These are phyloP conservation scores for Odocoileus virginianus DNA, from an alignment of 2,113 vertebrate genomes.

Conservation along the genomic window DNA sequence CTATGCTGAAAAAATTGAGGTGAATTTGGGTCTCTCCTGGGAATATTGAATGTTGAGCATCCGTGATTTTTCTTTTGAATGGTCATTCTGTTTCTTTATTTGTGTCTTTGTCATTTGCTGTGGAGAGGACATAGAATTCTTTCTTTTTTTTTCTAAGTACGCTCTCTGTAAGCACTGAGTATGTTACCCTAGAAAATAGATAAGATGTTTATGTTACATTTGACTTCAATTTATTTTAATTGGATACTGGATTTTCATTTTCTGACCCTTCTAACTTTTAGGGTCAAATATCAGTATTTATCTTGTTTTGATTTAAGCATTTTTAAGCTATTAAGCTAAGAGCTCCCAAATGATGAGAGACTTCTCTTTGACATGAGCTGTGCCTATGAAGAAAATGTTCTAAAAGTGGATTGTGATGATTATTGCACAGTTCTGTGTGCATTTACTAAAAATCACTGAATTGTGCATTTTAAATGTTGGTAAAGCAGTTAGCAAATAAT, in stretches of 20 bases:
- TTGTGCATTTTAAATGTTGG: background rate
- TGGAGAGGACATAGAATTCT: background rate
- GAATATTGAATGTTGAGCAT: background rate
- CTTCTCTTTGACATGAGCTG: background rate
- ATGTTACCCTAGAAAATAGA: background rate
- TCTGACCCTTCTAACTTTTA: slow-evolving; percentile 10
- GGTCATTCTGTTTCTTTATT: background rate
- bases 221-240: background rate
- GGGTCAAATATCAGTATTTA: background rate
- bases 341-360: background rate
- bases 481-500: slow-evolving; percentile 3
- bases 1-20: background rate
- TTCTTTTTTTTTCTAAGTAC: background rate
- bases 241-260: slow-evolving; percentile 20
- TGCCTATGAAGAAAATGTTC: background rate
- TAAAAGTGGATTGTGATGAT: background rate
- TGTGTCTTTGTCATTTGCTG: background rate
- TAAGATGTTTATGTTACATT: slow-evolving; percentile 1
- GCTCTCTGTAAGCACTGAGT: background rate
- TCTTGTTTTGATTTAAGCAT: background rate
- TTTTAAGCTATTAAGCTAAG: background rate
- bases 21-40: background rate
- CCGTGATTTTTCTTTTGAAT: background rate
- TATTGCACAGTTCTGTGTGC: background rate
- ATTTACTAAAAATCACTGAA: background rate